Evolutionary conservation across 2,888 invertebrate species (phyloP), one percentile per base, ranked within the genome.

Genomic region (Plebejus anna): DNA sequence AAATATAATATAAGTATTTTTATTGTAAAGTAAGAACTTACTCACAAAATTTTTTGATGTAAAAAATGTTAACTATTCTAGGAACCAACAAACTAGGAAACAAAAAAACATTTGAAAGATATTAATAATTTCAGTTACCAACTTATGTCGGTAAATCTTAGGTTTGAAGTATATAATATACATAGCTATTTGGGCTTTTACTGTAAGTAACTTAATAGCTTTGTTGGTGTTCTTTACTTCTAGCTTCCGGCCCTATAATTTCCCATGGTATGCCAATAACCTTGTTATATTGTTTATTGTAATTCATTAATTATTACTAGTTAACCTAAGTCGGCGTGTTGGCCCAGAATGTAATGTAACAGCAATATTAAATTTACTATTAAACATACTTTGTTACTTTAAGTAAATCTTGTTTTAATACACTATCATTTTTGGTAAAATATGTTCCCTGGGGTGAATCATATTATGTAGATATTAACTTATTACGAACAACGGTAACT

Each of bases 341-440:
- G 72, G 47, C 51, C 55, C 51, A 73, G 73, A 73, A 51, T 73
- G 32, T 73, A 73, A 28, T 55, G 73, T 73, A 73, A 73, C 73
- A 73, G 73, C 73, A 73, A 73, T 73, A 73, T 73, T 73, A 32
- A 32, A 32, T 32, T 32, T 32, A 51, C 16, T 32, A 73, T 51
- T 73, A 55, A 73, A 73, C 73, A 51, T 28, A 73, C 55, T 73
- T 73, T 73, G 73, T 73, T 73, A 73, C 55, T 73, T 55, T 73
- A 73, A 73, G 73, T 73, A 73, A 73, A 55, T 28, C 55, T 73
- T 73, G 73, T 73, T 73, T 73, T 51, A 73, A 73, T 73, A 22
- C 22, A 71, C 2, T 22, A 51, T n/a, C n/a, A 72, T 47, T 47
- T 42, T 1, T 22, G 22, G 11, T 22, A 13, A 2, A 32, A 32